These are phyloP conservation scores for Bradypus variegatus DNA, from an alignment of 2,797 vertebrate genomes.

Conservation along the genomic window DNA sequence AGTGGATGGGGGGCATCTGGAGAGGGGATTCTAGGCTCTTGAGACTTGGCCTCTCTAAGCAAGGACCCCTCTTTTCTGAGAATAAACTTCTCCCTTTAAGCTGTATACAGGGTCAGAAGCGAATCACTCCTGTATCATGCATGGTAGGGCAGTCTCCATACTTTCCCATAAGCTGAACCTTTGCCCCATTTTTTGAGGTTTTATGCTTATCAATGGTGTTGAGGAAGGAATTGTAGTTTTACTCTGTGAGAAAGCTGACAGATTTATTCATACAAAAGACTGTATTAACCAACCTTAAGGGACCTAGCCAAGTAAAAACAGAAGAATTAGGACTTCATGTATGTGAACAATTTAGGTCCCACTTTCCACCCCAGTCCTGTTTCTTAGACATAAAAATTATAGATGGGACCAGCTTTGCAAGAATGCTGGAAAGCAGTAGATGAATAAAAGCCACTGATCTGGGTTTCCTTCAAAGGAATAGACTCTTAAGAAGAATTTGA, in stretches of 20 bases:
- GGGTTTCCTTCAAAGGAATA: slow-evolving; percentile 22
- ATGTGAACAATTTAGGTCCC: neutral
- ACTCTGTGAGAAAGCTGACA: neutral
- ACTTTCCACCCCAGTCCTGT: neutral
- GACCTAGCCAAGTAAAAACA: neutral
- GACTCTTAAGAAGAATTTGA: slow-evolving; percentile 40
- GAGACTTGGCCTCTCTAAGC: neutral
- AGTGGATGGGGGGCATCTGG: neutral
- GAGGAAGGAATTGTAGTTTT: neutral
- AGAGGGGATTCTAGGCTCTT: neutral
- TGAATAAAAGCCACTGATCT: neutral
- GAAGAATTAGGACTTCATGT: neutral
- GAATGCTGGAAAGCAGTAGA: neutral
- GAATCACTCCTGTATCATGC: neutral
- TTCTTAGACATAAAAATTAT: neutral
- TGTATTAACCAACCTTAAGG: neutral
- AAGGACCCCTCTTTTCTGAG: neutral
- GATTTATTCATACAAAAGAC: neutral
- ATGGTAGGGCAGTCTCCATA: neutral
- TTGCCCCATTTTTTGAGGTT: neutral
- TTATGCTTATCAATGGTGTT: neutral
- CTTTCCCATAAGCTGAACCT: neutral
- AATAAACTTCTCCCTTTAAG: neutral
- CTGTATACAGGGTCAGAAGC: neutral
- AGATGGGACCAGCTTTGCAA: neutral